phyloP scores from a whole-genome alignment of 2,888 invertebrate genomes.

The Ecliptopera silaceata region DNA sequence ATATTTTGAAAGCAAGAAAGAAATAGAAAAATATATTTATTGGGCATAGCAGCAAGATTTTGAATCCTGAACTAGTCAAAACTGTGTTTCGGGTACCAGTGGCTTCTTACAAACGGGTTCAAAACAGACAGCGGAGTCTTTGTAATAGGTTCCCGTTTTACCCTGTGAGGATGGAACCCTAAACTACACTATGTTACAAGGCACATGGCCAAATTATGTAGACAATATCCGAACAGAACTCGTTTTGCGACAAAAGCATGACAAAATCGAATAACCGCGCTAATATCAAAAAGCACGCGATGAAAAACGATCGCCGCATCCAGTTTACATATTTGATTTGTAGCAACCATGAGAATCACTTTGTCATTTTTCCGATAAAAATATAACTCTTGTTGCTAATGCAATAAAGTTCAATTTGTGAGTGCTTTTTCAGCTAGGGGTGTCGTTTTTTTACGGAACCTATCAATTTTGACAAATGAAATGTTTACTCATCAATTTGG shows the following conservation, averaged over 20 bases:
- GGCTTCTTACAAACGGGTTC: no score
- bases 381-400: conserved; percentile 12
- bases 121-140: no score
- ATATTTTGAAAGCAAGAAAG: no score
- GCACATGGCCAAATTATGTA: not conserved
- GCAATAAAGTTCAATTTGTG: conserved; percentile 12
- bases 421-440: conserved; percentile 8
- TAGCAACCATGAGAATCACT: conserved; percentile 35
- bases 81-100: no score
- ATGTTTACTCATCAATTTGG: not conserved
- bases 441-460: conserved; percentile 5
- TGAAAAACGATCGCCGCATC: conserved; percentile 21
- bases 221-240: conserved; percentile 3
- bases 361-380: conserved; percentile 26
- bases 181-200: no score
- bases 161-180: no score
- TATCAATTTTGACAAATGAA: not conserved
- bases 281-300: conserved; percentile 34
- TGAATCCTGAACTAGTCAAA: no score
- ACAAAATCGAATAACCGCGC: conserved; percentile 25
- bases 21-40: no score
- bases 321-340: conserved; percentile 35
- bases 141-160: no score
- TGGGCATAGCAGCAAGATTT: no score
- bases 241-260: conserved; percentile 26